Conservation (phyloP, 2,113 vertebrate genomes). For the Zosterops lateralis region DNA sequence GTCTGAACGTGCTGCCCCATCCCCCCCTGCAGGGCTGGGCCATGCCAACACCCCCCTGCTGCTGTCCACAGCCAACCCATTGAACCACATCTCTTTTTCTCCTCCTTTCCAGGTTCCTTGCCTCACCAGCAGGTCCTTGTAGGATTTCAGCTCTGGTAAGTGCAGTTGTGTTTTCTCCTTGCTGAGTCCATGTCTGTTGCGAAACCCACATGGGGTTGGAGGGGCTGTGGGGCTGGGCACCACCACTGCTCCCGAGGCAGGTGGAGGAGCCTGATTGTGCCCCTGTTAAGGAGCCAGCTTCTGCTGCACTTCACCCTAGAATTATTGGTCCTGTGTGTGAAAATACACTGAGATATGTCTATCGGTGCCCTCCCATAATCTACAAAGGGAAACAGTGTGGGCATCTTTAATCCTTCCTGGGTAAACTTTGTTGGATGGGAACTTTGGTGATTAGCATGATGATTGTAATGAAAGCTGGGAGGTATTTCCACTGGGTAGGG, state of each 20-base stretch:
- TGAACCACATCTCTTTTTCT: background rate
- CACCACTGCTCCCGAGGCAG: background rate
- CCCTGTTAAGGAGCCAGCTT: background rate
- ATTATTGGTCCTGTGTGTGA: background rate
- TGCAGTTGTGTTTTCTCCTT: background rate
- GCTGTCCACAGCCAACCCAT: background rate
- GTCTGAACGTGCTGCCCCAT: fast-evolving
- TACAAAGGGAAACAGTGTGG: background rate
- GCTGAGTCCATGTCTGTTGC: fast-evolving
- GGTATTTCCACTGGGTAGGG: background rate
- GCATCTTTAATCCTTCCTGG: background rate
- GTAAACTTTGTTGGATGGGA: background rate
- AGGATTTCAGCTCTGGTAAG: slow-evolving; percentile 55
- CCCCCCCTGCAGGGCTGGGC: background rate
- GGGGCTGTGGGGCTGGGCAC: background rate
- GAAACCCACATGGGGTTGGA: background rate
- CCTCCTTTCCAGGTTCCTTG: slow-evolving; percentile 19
- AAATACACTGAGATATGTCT: background rate
- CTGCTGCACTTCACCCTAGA: background rate
- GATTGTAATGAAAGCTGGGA: background rate
- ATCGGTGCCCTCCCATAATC: background rate
- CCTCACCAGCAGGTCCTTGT: background rate
- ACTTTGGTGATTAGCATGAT: background rate
- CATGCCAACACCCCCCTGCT: background rate
- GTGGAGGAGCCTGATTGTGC: background rate